phyloP scores from a whole-genome alignment of 1,140 invertebrate species.

The Bradysia coprophila region DNA sequence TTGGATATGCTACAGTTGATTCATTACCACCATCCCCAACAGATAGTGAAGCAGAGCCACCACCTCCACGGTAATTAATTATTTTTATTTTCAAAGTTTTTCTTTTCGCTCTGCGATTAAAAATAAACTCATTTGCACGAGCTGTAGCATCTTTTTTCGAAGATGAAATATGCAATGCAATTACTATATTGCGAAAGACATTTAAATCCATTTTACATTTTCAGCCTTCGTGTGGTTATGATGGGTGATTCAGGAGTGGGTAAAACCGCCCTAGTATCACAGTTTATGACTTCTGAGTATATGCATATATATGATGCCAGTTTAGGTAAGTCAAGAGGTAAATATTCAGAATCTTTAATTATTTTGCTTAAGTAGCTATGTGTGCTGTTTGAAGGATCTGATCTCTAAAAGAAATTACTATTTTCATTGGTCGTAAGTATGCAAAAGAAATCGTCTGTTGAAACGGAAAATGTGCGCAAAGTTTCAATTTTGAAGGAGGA shows the following conservation, averaged over 20 bases:
- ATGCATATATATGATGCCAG: slow-evolving; percentile 84
- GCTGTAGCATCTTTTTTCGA: too few relatives aligned
- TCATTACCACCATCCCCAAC: slow-evolving; percentile 35
- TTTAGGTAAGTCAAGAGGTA: slow-evolving; percentile 38
- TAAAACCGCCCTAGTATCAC: slow-evolving; percentile 71
- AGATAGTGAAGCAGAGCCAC: slow-evolving; percentile 27
- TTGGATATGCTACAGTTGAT: slow-evolving; percentile 48
- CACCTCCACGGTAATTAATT: slow-evolving; percentile 12
- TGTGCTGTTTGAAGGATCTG: background rate
- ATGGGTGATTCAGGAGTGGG: slow-evolving; percentile 72
- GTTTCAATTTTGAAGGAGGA: too few relatives aligned
- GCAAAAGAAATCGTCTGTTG: too few relatives aligned
- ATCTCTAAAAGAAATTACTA: background rate
- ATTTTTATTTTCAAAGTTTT: background rate
- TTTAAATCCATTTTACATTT: slow-evolving; percentile 26
- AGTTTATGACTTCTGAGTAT: slow-evolving; percentile 89
- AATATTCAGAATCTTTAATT: too few relatives aligned
- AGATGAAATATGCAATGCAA: too few relatives aligned
- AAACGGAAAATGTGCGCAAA: too few relatives aligned
- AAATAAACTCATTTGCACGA: too few relatives aligned
- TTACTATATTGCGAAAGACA: too few relatives aligned
- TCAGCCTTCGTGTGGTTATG: slow-evolving; percentile 62
- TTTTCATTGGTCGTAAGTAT: background rate
- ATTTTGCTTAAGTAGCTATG: too few relatives aligned
- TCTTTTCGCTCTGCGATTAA: background rate